These are phyloP conservation scores for Tipula helvola DNA, from an alignment of 2,888 invertebrate genomes.

Conservation along the genomic window DNA sequence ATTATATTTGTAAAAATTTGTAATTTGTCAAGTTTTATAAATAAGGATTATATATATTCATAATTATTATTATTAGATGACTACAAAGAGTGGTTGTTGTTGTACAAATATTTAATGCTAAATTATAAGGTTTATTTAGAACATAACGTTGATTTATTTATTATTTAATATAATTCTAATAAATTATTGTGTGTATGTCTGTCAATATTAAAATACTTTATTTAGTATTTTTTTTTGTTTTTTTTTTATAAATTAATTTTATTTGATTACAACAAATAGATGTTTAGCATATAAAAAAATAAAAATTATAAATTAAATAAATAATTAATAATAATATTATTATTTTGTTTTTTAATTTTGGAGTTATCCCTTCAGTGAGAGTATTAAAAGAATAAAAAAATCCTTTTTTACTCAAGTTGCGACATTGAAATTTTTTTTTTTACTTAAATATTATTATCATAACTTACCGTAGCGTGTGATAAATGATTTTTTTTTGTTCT, in stretches of 20 bases:
- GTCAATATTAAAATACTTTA: neutral
- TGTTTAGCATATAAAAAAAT: neutral
- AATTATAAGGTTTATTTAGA: neutral
- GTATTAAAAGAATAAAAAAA: neutral
- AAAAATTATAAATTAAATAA: neutral
- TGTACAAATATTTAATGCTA: neutral
- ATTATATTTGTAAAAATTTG: neutral
- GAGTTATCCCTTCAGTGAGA: constrained; percentile 4
- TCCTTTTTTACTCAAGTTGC: neutral
- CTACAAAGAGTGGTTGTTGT: neutral
- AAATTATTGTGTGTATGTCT: neutral
- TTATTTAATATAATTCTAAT: neutral
- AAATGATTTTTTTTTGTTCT: neutral
- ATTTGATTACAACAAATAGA: neutral
- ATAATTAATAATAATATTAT: neutral
- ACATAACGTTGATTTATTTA: neutral
- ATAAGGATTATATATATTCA: neutral
- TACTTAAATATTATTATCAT: neutral
- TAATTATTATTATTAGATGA: neutral
- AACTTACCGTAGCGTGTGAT: neutral
- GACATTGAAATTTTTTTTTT: neutral
- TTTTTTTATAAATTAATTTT: neutral
- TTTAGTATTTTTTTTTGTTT: neutral
- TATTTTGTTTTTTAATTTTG: neutral
- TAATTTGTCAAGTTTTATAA: neutral